Evolutionary conservation across 1,140 invertebrate genomes (phyloP).

Genomic region (Hyles vespertilio): DNA sequence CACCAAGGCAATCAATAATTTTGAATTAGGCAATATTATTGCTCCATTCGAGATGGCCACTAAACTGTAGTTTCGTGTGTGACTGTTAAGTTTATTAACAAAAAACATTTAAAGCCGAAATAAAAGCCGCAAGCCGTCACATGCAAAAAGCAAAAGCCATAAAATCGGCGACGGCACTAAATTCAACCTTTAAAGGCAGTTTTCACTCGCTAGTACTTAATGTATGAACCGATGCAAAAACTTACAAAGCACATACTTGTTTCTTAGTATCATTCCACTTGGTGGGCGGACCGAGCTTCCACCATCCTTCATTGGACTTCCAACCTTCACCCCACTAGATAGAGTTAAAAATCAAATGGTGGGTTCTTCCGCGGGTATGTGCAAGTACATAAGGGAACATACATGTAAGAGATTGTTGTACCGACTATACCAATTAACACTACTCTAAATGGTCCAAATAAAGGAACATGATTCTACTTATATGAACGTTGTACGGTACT

Average conservation of each 20-base stretch:
- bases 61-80: too few species aligned
- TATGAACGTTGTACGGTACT: too few species aligned
- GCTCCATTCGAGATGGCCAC: too few species aligned
- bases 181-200: too few species aligned
- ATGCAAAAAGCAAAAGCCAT: too few species aligned
- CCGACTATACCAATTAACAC: neutral
- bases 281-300: neutral
- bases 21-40: too few species aligned
- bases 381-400: neutral
- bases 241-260: constrained; percentile 2
- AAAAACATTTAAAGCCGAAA: too few species aligned
- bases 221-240: constrained; percentile 4
- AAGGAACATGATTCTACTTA: constrained; percentile 1
- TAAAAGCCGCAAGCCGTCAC: too few species aligned
- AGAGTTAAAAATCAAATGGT: neutral
- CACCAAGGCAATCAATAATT: too few species aligned
- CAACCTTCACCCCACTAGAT: too few species aligned
- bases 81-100: too few species aligned
- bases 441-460: neutral
- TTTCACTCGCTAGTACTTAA: neutral
- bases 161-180: too few species aligned
- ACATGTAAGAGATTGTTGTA: constrained; percentile 4
- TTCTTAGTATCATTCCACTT: constrained; percentile 3
- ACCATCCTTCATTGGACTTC: neutral
- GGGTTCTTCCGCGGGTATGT: neutral